Conservation (phyloP, 2,797 vertebrate genomes). For the Silurus lanzhouensis region DNA sequence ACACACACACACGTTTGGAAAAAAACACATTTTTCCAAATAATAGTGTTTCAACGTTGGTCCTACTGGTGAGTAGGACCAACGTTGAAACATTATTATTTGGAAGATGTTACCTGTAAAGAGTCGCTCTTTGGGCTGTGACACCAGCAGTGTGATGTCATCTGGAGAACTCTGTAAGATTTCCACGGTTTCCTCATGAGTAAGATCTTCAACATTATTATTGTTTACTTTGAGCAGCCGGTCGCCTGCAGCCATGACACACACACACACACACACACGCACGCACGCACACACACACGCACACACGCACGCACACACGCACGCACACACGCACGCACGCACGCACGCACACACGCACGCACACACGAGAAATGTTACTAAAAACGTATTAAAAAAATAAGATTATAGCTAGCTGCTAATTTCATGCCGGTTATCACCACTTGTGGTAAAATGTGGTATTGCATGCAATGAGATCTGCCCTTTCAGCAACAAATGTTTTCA, state of each 20-base stretch:
- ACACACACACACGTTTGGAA: too few relatives aligned
- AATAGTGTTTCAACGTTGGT: too few relatives aligned
- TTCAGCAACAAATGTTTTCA: background rate
- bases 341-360: too few relatives aligned
- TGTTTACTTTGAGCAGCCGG: constrained; percentile 90
- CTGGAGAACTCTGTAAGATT: constrained; percentile 85
- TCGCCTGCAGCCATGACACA: constrained; percentile 76
- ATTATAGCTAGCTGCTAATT: background rate
- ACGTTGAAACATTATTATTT: background rate
- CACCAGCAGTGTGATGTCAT: constrained; percentile 88
- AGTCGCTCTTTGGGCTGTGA: constrained; percentile 90
- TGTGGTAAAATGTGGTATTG: background rate
- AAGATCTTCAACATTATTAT: constrained; percentile 83
- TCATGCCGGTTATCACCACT: background rate
- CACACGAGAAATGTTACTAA: background rate
- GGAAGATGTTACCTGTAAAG: constrained; percentile 77
- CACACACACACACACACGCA: background rate
- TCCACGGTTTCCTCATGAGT: constrained; percentile 81
- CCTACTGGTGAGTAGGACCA: background rate
- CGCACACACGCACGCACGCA: too few relatives aligned
- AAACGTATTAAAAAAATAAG: too few relatives aligned
- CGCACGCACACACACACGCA: background rate
- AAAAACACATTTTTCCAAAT: too few relatives aligned
- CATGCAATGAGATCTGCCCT: background rate
- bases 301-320: too few relatives aligned